Conservation (phyloP, 2,113 vertebrate species). For the Gila orcuttii region DNA sequence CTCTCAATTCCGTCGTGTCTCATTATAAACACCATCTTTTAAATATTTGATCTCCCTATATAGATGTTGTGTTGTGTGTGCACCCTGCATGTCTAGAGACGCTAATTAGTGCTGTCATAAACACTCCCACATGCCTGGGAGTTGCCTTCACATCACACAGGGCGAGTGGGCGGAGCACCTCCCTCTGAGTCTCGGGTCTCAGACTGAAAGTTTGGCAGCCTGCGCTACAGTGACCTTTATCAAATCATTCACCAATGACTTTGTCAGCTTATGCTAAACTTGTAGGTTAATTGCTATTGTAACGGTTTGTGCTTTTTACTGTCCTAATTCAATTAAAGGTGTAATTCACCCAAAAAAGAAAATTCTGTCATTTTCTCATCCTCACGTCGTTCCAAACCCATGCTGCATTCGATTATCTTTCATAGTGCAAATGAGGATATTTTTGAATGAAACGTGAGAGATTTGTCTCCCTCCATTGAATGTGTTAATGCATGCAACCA, state of each 20-base stretch:
- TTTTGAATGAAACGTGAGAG: background rate
- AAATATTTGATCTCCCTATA: conserved; percentile 14
- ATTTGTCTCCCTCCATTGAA: background rate
- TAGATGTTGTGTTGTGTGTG: conserved; percentile 22
- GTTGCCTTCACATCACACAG: conserved; percentile 24
- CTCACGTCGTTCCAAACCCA: background rate
- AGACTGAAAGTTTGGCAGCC: conserved; percentile 11
- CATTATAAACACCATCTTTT: conserved; percentile 7
- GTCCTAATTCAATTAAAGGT: background rate
- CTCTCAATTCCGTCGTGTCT: background rate
- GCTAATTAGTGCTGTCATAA: conserved; percentile 35
- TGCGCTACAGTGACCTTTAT: conserved; percentile 64
- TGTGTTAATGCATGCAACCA: background rate
- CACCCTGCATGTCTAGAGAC: conserved; percentile 13
- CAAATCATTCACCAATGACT: conserved; percentile 60
- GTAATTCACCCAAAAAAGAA: background rate
- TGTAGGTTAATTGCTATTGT: conserved; percentile 52
- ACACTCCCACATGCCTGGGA: conserved; percentile 32
- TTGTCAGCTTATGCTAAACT: conserved; percentile 59
- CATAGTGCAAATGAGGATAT: background rate
- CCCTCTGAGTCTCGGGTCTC: background rate
- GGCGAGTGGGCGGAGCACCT: conserved; percentile 4
- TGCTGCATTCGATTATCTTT: background rate
- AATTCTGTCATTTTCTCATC: background rate
- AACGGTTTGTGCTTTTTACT: conserved; percentile 54